Evolutionary conservation across 2,888 invertebrate species (phyloP), one percentile per base, ranked within the genome.

Genomic region (Cyrtodaria siliqua): DNA sequence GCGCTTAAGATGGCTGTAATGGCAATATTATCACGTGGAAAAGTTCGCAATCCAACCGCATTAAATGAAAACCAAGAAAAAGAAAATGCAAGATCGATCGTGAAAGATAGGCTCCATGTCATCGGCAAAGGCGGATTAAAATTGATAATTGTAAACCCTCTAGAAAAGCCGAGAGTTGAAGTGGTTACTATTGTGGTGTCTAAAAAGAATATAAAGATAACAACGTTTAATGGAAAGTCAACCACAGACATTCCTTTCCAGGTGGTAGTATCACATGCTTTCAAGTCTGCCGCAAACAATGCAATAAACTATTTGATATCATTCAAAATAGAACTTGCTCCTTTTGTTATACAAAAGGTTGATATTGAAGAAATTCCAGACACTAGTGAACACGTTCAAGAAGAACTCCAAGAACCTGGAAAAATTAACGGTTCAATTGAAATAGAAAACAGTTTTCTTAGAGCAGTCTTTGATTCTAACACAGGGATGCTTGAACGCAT

Each of bases 121-220:
- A 67, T 90, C 2, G 61, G 62, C 14, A 72, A 85, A 12, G 63
- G 62, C 1, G 86, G 85, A 16, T 71, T 84, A 0, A 71, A 75
- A 16, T 64, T 92, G 18, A 95, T 97, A 0, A 92, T 98, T 0
- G 98, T 96, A 90, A 98, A 98, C 92, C 95, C 97, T 0, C 93
- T 97, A 20, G 95, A 96, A 0, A 97, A 97, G 87, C 94, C 94
- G 2, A 94, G 97, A 27, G 95, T 96, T 23, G 97, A 98, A 90
- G 94, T 97, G 1, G 94, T 98, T 3, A 95, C 95, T 55, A 90
- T 98, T 93, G 95, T 86, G 94, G 96, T 33, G 95, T 95, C 82
- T 49, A 95, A 95, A 0, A 95, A 96, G 2, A 95, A 95, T 86
- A 94, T 98, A 1, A 95, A 95, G 85, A 95, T 98, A 16, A 26